Evolutionary conservation across 2,113 vertebrate species (phyloP).

Genomic region (Numenius arquata): DNA sequence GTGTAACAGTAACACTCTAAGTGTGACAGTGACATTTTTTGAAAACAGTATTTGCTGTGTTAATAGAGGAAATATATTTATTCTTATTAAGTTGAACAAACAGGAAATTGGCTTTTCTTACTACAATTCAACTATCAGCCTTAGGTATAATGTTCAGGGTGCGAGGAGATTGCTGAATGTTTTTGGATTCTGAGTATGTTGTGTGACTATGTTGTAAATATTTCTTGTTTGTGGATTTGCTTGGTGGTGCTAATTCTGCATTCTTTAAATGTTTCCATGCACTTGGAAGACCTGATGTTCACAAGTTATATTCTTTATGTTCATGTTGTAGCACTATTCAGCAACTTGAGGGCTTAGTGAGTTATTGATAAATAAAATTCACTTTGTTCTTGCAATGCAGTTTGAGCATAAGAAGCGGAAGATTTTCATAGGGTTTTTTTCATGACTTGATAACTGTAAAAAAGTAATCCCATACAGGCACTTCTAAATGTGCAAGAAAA

Average conservation of each 20-base stretch:
- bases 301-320: background rate
- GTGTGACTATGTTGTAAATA: background rate
- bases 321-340: background rate
- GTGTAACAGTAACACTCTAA: background rate
- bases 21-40: background rate
- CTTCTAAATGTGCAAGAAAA: background rate
- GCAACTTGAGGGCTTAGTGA: background rate
- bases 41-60: background rate
- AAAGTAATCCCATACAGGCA: background rate
- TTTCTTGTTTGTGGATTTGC: background rate
- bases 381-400: background rate
- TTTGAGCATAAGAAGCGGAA: background rate
- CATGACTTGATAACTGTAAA: rapidly evolving
- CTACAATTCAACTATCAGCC: background rate
- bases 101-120: background rate
- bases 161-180: background rate
- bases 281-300: background rate
- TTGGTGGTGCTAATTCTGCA: background rate
- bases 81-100: background rate
- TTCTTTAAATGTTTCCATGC: background rate
- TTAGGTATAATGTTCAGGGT: background rate
- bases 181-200: background rate
- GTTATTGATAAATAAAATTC: background rate
- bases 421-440: background rate
- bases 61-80: background rate